Base-by-base conservation (phyloP, 2,888 invertebrate genomes). In the Barypeithes pellucidus region DNA sequence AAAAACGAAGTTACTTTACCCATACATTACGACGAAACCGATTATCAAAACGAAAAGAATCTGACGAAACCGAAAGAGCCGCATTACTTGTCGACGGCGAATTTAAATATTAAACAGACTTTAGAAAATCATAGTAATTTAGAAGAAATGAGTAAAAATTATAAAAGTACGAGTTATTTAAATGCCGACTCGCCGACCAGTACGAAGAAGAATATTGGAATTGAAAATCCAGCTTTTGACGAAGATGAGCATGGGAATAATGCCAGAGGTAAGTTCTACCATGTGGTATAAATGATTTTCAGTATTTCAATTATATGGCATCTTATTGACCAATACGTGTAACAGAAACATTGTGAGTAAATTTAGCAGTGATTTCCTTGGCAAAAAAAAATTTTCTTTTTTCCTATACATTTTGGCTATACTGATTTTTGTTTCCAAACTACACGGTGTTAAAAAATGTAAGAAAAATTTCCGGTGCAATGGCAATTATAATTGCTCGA, bases 221-320 rank as follows among this genome's bases (percentile, higher is more conserved):
- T 90, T 80, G 87, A 89, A 71, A 87, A 87, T 81, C 86, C 86
- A 0, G 86, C 85, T 0, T 87, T 83, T 72, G 81, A 83, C 43
- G 82, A 83, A 11, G 85, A 86, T 57, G 83, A 84, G 85, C 60
- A 82, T 85, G n/a, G 60, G 77, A 86, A 86, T 0, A 89, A 88
- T 81, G 86, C 79, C 14, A 79, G 76, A 22, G 79, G 74, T 74
- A 12, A 65, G 67, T 62, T 7, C 7, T 4, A n/a, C n/a, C n/a
- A n/a, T n/a, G n/a, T n/a, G n/a, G n/a, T n/a, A n/a, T n/a, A n/a
- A n/a, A n/a, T n/a, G n/a, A n/a, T n/a, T n/a, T n/a, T n/a, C n/a
- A n/a, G n/a, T n/a, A n/a, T n/a, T n/a, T n/a, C n/a, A n/a, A n/a
- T n/a, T n/a, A n/a, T n/a, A n/a, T n/a, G n/a, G n/a, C n/a, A n/a